These are phyloP conservation scores for Notoglanidium macrostoma DNA, from an alignment of 2,797 vertebrate species.

Conservation along the genomic window DNA sequence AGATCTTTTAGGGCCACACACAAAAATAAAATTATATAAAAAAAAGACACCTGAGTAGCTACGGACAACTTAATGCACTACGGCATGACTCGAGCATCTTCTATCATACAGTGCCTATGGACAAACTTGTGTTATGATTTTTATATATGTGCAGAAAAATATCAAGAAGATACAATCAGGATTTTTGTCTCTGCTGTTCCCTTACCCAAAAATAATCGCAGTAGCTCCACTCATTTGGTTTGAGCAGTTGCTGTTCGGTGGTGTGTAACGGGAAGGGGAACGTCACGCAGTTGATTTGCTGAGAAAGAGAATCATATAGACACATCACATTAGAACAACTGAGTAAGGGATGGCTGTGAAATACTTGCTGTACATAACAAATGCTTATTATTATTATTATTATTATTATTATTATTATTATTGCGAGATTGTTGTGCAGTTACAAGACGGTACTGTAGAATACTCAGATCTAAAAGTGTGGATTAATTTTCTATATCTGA, in stretches of 20 bases:
- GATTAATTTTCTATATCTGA: background rate
- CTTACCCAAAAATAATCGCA: conserved; percentile 99
- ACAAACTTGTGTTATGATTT: background rate
- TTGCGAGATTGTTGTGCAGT: background rate
- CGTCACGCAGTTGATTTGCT: conserved; percentile 93
- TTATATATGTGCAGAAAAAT: background rate
- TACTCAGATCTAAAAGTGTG: background rate
- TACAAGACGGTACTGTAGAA: too few relatives aligned
- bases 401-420: background rate
- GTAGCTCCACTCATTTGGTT: conserved; percentile 97
- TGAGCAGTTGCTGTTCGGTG: conserved; percentile 93
- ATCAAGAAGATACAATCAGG: background rate
- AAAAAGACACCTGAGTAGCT: background rate
- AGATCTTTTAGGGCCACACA: background rate
- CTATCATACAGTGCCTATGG: background rate
- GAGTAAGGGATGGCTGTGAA: background rate
- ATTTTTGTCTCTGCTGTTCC: conserved; percentile 1
- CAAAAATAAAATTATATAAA: background rate
- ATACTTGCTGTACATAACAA: background rate
- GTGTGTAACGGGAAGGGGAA: conserved; percentile 87
- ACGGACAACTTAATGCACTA: background rate
- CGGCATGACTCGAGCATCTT: background rate
- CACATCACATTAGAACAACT: background rate
- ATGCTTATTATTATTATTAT: background rate
- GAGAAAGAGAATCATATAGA: conserved; percentile 14